phyloP scores from a whole-genome alignment of 2,113 vertebrate species.

The Haemorhous mexicanus region DNA sequence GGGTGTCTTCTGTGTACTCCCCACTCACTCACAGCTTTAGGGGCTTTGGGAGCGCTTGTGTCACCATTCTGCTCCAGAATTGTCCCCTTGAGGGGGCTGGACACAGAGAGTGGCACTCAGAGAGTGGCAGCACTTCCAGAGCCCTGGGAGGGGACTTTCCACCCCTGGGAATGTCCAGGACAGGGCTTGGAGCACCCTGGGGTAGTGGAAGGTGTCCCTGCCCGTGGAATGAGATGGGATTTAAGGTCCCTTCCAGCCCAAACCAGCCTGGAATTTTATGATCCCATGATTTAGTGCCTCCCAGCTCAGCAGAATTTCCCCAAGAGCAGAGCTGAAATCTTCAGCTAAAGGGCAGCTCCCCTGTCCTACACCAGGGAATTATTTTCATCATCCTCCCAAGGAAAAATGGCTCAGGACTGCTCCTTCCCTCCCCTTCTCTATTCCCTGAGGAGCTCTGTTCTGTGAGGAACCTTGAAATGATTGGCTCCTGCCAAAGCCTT shows the following conservation, averaged over 20 bases:
- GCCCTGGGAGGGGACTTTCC: not conserved
- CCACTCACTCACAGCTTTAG: not conserved
- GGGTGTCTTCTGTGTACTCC: not conserved
- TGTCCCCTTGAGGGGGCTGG: not conserved
- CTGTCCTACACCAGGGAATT: not conserved
- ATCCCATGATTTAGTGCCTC: not conserved
- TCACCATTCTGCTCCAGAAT: not conserved
- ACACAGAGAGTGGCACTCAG: not conserved
- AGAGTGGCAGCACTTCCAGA: not conserved
- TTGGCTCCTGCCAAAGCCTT: not conserved
- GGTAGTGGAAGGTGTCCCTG: not conserved
- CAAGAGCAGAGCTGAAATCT: not conserved
- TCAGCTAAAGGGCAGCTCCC: not conserved
- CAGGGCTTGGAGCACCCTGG: not conserved
- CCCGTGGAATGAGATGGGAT: not conserved
- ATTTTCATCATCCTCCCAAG: not conserved
- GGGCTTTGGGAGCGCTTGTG: not conserved
- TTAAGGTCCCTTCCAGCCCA: not conserved
- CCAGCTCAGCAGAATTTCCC: not conserved
- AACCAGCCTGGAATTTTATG: not conserved
- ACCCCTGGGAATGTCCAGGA: not conserved
- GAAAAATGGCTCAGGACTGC: not conserved
- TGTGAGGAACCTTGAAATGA: not conserved
- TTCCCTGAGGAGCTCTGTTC: not conserved
- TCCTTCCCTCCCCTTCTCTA: not conserved